A percentile compares a stretch with the other conserved stretches of the same genome.
These are phyloP conservation scores for Ochropleura plecta DNA, from an alignment of 2,888 invertebrate species.

Conservation along the genomic window DNA sequence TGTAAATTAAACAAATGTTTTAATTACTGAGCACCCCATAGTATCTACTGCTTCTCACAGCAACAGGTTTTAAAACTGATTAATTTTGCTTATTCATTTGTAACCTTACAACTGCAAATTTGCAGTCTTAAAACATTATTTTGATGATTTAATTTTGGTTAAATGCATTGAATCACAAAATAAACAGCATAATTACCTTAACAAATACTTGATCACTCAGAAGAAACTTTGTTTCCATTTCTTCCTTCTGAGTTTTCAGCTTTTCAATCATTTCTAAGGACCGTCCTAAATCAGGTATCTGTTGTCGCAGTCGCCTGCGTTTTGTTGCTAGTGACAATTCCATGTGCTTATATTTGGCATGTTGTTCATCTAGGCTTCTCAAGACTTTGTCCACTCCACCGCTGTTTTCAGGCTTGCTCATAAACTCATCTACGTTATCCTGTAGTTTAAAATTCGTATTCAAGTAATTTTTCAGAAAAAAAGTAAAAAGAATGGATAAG, in stretches of 20 bases:
- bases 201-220: slow-evolving; percentile 97
- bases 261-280: slow-evolving; percentile 98
- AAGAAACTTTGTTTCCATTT: slow-evolving; percentile 96
- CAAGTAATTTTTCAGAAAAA: not conserved
- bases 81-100: not conserved
- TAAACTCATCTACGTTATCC: slow-evolving; percentile 99
- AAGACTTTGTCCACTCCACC: slow-evolving; percentile 96
- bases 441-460: slow-evolving; percentile 75
- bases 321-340: slow-evolving; percentile 97
- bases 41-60: not conserved
- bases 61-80: not conserved
- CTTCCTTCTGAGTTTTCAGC: slow-evolving; percentile 94
- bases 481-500: not conserved
- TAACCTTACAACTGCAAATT: not conserved
- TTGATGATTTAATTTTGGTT: not conserved
- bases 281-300: slow-evolving; percentile 98
- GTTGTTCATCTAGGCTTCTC: slow-evolving; percentile 96
- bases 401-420: slow-evolving; percentile 95
- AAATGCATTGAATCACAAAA: not conserved
- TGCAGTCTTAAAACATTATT: not conserved
- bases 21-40: not conserved
- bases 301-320: slow-evolving; percentile 95
- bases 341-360: slow-evolving; percentile 99
- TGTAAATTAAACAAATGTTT: slow-evolving; percentile 82
- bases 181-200: slow-evolving; percentile 78